Conservation (phyloP, 2,113 vertebrate genomes). For the Scortum barcoo region DNA sequence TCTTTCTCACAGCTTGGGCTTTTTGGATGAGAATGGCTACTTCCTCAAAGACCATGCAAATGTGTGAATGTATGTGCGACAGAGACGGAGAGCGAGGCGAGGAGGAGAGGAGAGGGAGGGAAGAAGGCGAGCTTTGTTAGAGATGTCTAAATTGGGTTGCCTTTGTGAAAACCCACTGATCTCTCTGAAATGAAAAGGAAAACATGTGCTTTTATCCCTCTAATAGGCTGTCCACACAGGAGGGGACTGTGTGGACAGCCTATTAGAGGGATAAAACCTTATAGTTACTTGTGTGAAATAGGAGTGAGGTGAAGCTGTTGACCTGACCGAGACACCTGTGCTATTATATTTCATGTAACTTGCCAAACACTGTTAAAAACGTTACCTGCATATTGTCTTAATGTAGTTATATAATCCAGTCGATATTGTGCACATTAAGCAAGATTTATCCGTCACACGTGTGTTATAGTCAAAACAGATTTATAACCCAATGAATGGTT, state of each 20-base stretch:
- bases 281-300: conserved; percentile 40
- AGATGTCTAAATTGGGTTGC: conserved; percentile 76
- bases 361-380: too few relatives aligned
- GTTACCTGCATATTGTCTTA: too few relatives aligned
- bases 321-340: neutral
- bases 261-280: neutral
- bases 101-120: conserved; percentile 51
- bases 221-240: conserved; percentile 58
- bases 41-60: conserved; percentile 77
- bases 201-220: conserved; percentile 67
- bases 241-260: too few relatives aligned
- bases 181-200: conserved; percentile 63
- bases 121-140: conserved; percentile 73
- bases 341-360: too few relatives aligned
- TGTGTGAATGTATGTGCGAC: conserved; percentile 63
- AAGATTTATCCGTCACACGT: too few relatives aligned
- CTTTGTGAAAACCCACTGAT: conserved; percentile 75
- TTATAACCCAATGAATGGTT: too few relatives aligned
- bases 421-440: too few relatives aligned
- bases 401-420: too few relatives aligned
- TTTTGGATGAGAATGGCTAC: conserved; percentile 60
- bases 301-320: conserved; percentile 11
- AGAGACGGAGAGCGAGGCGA: conserved; percentile 44
- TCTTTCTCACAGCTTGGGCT: conserved; percentile 69
- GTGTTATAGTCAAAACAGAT: too few relatives aligned